Evolutionary conservation across 2,888 invertebrate species (phyloP), one percentile per base, ranked within the genome.

Genomic region (Prionchulus punctatus): DNA sequence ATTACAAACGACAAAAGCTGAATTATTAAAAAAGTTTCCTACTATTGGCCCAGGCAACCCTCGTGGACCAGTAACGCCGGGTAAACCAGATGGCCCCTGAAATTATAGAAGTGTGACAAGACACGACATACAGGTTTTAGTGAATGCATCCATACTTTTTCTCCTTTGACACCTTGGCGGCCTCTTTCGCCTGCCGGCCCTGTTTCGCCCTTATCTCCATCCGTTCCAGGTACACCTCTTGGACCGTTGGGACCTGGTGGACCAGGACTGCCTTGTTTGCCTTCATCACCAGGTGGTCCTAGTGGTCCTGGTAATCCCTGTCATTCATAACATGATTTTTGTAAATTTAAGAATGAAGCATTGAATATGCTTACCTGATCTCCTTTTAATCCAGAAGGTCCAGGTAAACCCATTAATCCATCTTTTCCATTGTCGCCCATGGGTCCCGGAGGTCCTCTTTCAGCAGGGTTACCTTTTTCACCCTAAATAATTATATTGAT

Each of bases 221-320:
- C 84, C 0, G 79, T 77, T 0, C 86, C 86, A 0, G 76, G 73
- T 12, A 76, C 75, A 1, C 83, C 82, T 64, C 83, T 77, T 1
- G 77, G 69, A 21, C 84, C 84, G 0, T 79, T 77, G 64, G 80
- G 75, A 1, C 86, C 86, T 30, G 78, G 72, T 36, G 78, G 77
- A 1, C 86, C 85, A 0, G 75, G 64, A 12, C 81, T 78, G 0
- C 86, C 85, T 45, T 79, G 72, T 65, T 86, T 86, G 2, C 86
- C 86, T 77, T 85, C 85, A 18, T 87, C 87, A 43, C 89, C 89
- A 12, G 82, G 82, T 70, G 82, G 81, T 43, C 89, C 86, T 30
- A 82, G 82, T 26, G 83, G 76, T 0, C 86, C 86, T 1, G 80
- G 74, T 7, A 70, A 66, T 18, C 71, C 71, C 43, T 65, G 62